A percentile compares a stretch with the other conserved stretches of the same genome.
These are phyloP conservation scores for Gastrophysa polygoni DNA, from an alignment of 2,888 invertebrate genomes.

Conservation along the genomic window DNA sequence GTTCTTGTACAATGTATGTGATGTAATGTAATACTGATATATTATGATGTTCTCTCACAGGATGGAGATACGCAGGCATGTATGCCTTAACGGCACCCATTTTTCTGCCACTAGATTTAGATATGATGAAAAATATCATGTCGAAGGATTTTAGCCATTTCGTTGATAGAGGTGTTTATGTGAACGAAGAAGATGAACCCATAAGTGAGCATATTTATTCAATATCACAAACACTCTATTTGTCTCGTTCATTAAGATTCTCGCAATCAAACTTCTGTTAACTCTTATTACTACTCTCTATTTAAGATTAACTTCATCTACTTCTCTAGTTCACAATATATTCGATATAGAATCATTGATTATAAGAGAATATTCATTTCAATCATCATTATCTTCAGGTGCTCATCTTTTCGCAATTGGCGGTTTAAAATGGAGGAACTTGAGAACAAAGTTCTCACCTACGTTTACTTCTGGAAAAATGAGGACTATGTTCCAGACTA, in stretches of 20 bases:
- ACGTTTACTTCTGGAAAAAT: conserved; percentile 58
- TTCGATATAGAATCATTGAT: too few relatives aligned
- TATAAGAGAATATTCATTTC: too few relatives aligned
- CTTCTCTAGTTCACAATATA: too few relatives aligned
- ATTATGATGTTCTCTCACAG: background rate
- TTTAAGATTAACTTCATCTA: too few relatives aligned
- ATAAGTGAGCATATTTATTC: conserved; percentile 64
- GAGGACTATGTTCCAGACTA: conserved; percentile 67
- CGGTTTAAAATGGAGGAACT: conserved; percentile 63
- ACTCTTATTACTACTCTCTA: too few relatives aligned
- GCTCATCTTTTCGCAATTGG: conserved; percentile 48
- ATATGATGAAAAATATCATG: conserved; percentile 47
- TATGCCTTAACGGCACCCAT: conserved; percentile 33
- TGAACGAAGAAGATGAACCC: conserved; percentile 64
- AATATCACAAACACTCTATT: too few relatives aligned
- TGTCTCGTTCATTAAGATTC: too few relatives aligned
- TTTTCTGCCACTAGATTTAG: conserved; percentile 48
- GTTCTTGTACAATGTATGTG: too few relatives aligned
- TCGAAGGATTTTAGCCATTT: conserved; percentile 52
- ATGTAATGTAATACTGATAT: background rate
- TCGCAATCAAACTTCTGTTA: too few relatives aligned
- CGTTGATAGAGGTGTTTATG: conserved; percentile 61
- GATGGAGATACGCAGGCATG: conserved; percentile 23
- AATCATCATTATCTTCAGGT: conserved; percentile 49
- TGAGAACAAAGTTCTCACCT: conserved; percentile 46